Evolutionary conservation across 1,140 invertebrate species (phyloP).

Genomic region (Drosophila subpulchrella): DNA sequence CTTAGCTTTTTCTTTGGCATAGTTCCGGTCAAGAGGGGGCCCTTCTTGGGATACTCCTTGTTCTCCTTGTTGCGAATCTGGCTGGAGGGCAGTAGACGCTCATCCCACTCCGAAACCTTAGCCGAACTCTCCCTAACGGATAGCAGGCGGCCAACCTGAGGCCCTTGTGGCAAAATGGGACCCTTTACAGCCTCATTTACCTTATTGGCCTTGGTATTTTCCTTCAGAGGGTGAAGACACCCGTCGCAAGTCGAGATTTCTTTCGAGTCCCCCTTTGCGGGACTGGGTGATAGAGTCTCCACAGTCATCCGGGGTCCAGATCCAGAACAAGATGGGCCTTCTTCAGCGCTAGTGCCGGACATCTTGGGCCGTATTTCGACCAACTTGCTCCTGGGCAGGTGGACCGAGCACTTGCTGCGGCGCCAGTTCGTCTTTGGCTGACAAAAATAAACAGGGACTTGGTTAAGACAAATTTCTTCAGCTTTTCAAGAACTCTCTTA

Average conservation of each 20-base stretch:
- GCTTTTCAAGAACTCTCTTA: not conserved
- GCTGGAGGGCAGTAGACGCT: not conserved
- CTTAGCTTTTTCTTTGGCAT: not conserved
- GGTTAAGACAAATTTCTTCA: not conserved
- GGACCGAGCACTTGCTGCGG: not conserved
- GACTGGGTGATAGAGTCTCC: not conserved
- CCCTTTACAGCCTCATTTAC: not conserved
- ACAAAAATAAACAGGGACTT: not conserved
- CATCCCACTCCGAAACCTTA: no score
- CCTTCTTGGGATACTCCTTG: not conserved
- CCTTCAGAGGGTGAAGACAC: not conserved
- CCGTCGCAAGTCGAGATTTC: not conserved
- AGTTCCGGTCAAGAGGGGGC: not conserved
- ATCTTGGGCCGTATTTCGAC: not conserved
- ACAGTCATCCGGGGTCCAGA: not conserved
- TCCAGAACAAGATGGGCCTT: not conserved
- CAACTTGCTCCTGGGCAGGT: not conserved
- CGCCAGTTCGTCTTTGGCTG: not conserved
- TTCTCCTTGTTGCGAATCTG: not conserved
- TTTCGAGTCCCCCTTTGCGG: not conserved
- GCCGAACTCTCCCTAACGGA: not conserved
- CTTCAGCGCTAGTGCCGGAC: not conserved
- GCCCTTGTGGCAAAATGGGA: not conserved
- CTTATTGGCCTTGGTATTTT: not conserved
- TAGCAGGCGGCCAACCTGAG: not conserved